Conservation (phyloP, 64 coral and sea anemone genomes). For the Pocillopora damicornis region DNA sequence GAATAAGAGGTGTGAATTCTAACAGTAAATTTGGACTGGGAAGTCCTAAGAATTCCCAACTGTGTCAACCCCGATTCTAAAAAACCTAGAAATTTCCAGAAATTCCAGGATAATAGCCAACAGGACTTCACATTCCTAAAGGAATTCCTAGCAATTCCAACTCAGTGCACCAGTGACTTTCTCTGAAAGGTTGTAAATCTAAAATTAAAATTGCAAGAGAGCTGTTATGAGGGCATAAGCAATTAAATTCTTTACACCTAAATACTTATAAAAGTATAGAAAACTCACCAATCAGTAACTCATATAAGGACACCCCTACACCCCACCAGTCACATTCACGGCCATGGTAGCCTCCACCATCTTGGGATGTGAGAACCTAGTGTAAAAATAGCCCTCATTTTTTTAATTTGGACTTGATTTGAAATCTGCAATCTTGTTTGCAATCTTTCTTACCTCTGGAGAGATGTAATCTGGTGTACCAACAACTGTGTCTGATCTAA, state of each 20-base stretch:
- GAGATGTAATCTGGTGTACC: slow-evolving; percentile 99
- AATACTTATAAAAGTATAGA: not conserved
- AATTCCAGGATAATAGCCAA: too few species aligned
- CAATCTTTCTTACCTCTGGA: slow-evolving; percentile 72
- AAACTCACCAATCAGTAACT: slow-evolving; percentile 93
- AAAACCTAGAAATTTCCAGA: too few species aligned
- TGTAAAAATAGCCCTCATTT: not conserved
- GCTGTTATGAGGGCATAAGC: too few species aligned
- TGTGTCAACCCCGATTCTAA: too few species aligned
- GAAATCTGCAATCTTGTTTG: not conserved
- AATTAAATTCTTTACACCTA: not conserved
- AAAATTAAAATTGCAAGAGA: too few species aligned
- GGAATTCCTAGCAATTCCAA: too few species aligned
- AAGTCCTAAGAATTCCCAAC: too few species aligned
- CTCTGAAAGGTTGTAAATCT: too few species aligned
- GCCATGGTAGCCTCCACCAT: slow-evolving; percentile 94
- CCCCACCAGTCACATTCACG: slow-evolving; percentile 99
- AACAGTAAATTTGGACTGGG: too few species aligned
- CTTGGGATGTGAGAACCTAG: slow-evolving; percentile 95
- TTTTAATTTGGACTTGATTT: not conserved
- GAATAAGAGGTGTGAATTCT: too few species aligned
- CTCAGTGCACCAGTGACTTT: too few species aligned
- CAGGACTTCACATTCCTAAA: too few species aligned
- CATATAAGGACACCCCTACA: slow-evolving; percentile 98
- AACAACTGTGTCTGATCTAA: slow-evolving; percentile 94